These are phyloP conservation scores for Anabacerthia variegaticeps DNA, from an alignment of 2,797 vertebrate species.

Conservation along the genomic window DNA sequence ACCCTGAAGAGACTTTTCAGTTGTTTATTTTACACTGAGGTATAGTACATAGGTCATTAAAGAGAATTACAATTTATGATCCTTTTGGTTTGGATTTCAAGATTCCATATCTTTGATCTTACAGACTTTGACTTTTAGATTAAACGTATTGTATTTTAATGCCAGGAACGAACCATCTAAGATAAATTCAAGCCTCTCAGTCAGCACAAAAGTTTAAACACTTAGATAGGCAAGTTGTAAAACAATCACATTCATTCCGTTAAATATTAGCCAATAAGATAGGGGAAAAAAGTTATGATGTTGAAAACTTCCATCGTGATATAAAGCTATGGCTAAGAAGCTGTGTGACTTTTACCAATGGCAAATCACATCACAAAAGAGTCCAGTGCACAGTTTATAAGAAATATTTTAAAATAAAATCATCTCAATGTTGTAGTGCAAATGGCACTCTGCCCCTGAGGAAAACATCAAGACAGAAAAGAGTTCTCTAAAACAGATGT, in stretches of 20 bases:
- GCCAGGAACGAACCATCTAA: slow-evolving; percentile 43
- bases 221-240: slow-evolving; percentile 44
- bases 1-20: not conserved
- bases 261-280: slow-evolving; percentile 64
- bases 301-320: not conserved
- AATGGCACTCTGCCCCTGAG: not conserved
- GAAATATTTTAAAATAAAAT: not conserved
- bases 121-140: slow-evolving; percentile 65
- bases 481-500: not conserved
- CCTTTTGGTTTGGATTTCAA: slow-evolving; percentile 43
- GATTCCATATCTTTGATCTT: slow-evolving; percentile 62
- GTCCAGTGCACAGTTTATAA: not conserved
- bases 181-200: slow-evolving; percentile 53
- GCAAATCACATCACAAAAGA: not conserved
- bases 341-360: not conserved
- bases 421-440: not conserved
- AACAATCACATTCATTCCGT: slow-evolving; percentile 50
- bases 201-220: slow-evolving; percentile 63
- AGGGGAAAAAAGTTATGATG: not conserved
- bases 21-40: slow-evolving; percentile 20
- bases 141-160: slow-evolving; percentile 48
- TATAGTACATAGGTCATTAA: slow-evolving; percentile 49
- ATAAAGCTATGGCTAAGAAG: not conserved
- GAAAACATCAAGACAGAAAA: not conserved
- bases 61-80: slow-evolving; percentile 51